A percentile compares a stretch with the other conserved stretches of the same genome.
Conservation (phyloP, 2,888 invertebrate species). For the Tenthredo mesomela region DNA sequence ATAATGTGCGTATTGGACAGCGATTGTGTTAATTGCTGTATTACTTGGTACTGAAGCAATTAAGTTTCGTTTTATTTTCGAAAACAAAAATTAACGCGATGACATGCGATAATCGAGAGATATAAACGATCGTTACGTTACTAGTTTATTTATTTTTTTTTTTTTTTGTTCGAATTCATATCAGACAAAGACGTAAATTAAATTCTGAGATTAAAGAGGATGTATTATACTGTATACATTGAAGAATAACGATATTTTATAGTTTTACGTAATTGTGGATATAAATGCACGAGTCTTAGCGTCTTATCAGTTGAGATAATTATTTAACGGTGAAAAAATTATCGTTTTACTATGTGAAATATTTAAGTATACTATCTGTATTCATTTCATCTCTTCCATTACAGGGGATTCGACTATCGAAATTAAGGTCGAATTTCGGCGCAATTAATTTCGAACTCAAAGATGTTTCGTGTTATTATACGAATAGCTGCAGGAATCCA, state of each 20-base stretch:
- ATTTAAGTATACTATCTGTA: not conserved
- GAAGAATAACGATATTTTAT: not conserved
- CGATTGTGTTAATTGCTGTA: conserved; percentile 17
- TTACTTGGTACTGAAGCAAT: not conserved
- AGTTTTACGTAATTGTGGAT: conserved; percentile 5
- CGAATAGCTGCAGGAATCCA: not conserved
- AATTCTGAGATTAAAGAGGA: not conserved
- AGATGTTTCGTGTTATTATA: not conserved
- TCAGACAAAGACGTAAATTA: not conserved
- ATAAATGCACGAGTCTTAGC: not conserved
- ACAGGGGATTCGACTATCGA: conserved; percentile 18
- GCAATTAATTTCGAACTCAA: not conserved
- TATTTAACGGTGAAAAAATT: not conserved
- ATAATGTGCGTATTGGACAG: not conserved
- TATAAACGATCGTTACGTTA: not conserved
- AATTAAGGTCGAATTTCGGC: not conserved
- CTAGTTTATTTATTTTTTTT: too few species aligned
- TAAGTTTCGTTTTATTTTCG: not conserved
- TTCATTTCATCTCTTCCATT: conserved; percentile 5
- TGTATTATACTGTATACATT: not conserved
- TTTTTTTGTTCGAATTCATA: not conserved
- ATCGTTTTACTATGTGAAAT: not conserved
- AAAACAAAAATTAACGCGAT: not conserved
- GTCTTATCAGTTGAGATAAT: not conserved
- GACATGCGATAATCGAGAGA: not conserved